Conservation (phyloP, 2,113 vertebrate species). For the Ardeotis arabs region DNA sequence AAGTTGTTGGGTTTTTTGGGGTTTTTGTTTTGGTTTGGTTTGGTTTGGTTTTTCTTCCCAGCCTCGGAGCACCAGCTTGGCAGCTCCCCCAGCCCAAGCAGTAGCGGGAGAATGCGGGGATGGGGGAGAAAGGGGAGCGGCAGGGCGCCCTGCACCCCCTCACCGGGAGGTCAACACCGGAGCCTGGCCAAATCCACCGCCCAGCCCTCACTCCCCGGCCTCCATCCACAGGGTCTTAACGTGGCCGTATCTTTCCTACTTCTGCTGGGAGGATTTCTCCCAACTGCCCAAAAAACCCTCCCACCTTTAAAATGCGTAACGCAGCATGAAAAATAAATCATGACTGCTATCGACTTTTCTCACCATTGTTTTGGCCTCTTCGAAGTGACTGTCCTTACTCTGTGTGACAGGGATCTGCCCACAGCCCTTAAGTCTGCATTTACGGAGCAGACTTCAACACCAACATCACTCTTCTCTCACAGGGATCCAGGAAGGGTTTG, state of each 20-base stretch:
- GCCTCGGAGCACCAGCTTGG: not conserved
- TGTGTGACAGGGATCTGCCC: not conserved
- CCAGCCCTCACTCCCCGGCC: accelerated
- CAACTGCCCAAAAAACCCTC: not conserved
- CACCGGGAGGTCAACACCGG: accelerated
- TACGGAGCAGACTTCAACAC: not conserved
- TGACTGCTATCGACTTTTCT: not conserved
- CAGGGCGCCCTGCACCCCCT: too few relatives aligned
- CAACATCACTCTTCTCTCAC: not conserved
- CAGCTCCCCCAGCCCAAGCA: not conserved
- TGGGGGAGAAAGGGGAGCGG: not conserved
- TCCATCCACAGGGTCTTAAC: accelerated
- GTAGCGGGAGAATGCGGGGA: too few relatives aligned
- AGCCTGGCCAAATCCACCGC: too few relatives aligned
- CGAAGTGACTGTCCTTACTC: accelerated
- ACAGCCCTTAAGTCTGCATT: not conserved
- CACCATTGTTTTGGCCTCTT: not conserved
- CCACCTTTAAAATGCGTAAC: not conserved
- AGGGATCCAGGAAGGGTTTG: accelerated
- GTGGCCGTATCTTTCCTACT: accelerated
- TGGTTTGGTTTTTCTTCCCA: not conserved
- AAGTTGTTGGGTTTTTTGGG: too few relatives aligned
- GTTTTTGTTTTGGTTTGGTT: too few relatives aligned
- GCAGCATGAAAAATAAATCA: not conserved
- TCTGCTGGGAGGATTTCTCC: not conserved